Conservation (phyloP, 2,113 vertebrate species). For the Trichechus manatus region DNA sequence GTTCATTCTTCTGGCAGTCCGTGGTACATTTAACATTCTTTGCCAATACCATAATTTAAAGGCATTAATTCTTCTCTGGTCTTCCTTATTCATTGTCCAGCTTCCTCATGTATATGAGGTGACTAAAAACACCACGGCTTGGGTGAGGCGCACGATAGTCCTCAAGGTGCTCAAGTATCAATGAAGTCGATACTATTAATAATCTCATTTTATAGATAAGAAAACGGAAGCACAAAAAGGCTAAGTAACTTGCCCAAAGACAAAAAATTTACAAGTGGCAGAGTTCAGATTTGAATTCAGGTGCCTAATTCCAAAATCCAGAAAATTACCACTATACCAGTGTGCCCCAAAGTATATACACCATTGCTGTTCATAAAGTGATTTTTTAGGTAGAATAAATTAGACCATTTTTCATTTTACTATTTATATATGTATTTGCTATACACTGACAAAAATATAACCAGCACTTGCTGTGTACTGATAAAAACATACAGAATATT, state of each 20-base stretch:
- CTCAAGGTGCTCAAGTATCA: neutral
- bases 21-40: too few species aligned
- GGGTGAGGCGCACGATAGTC: neutral
- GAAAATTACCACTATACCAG: neutral
- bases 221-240: neutral
- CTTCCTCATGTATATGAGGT: neutral
- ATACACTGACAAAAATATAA: neutral
- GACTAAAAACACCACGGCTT: neutral
- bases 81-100: neutral
- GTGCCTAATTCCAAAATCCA: neutral
- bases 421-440: neutral
- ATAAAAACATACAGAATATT: neutral
- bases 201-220: neutral
- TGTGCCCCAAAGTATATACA: neutral
- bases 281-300: neutral
- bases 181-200: neutral
- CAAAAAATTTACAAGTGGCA: neutral
- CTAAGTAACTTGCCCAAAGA: neutral
- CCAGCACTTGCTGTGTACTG: neutral
- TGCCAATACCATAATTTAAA: too few species aligned
- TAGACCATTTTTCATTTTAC: neutral
- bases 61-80: neutral
- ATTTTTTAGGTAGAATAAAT: neutral
- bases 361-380: neutral
- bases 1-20: too few species aligned